phyloP scores from a whole-genome alignment of 2,888 invertebrate species.

The Ptychoptera albimana region DNA sequence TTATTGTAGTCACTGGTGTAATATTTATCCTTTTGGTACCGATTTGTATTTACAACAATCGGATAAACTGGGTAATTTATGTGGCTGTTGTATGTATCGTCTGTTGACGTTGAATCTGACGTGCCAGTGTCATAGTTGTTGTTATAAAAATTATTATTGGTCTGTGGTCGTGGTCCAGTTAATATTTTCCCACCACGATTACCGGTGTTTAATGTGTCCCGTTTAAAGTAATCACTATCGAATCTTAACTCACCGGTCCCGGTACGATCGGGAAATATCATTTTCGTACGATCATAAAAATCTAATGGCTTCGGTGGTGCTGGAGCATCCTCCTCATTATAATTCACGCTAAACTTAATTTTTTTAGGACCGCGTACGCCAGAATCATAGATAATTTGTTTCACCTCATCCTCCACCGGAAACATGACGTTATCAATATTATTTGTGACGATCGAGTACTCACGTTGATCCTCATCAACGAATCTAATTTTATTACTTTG shows the following conservation, averaged over 20 bases:
- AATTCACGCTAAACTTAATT: background rate
- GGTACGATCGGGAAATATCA: constrained; percentile 37
- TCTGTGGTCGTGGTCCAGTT: constrained; percentile 12
- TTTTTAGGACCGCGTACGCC: too few relatives aligned
- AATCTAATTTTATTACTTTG: too few relatives aligned
- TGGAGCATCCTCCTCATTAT: background rate
- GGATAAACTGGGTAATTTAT: background rate
- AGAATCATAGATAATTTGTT: too few relatives aligned
- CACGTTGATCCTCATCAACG: too few relatives aligned
- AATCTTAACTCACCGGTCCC: constrained; percentile 35
- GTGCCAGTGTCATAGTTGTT: too few relatives aligned
- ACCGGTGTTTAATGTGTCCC: constrained; percentile 12
- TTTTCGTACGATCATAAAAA: constrained; percentile 12
- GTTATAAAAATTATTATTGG: background rate
- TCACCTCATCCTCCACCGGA: too few relatives aligned
- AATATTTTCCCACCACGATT: constrained; percentile 23
- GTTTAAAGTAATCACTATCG: constrained; percentile 23
- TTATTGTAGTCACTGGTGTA: background rate
- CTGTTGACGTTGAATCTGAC: too few relatives aligned
- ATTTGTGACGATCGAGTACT: too few relatives aligned
- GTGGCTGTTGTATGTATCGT: background rate
- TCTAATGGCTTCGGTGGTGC: background rate
- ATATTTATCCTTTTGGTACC: constrained; percentile 10
- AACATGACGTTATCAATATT: too few relatives aligned
- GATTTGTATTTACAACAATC: background rate